phyloP scores from a whole-genome alignment of 2,888 invertebrate genomes.

The Chymomyza procnemis region DNA sequence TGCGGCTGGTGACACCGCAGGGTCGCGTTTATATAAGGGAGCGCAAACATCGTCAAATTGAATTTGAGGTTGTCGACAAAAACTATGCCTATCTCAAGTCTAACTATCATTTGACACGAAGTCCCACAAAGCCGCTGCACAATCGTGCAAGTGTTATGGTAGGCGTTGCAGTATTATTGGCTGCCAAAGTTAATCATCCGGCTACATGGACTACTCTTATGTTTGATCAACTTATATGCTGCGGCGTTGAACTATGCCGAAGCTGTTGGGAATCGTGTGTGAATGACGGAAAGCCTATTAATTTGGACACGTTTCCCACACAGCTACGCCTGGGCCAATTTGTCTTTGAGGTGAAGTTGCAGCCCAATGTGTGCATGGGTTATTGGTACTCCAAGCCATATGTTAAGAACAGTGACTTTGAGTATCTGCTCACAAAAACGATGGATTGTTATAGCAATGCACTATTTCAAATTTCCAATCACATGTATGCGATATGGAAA shows the following conservation, averaged over 20 bases:
- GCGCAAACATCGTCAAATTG: constrained; percentile 40
- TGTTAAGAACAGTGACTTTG: constrained; percentile 34
- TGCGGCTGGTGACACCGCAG: constrained; percentile 63
- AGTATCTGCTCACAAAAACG: constrained; percentile 44
- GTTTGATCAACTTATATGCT: constrained; percentile 71
- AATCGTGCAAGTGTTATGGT: constrained; percentile 69
- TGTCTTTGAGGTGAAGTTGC: constrained; percentile 49
- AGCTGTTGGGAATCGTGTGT: constrained; percentile 58
- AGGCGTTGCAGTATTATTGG: constrained; percentile 62
- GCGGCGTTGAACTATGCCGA: constrained; percentile 69
- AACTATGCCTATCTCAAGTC: constrained; percentile 72
- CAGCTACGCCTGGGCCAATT: constrained; percentile 72
- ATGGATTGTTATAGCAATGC: constrained; percentile 49
- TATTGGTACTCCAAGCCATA: constrained; percentile 63
- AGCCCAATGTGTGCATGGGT: constrained; percentile 42
- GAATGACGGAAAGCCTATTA: constrained; percentile 39
- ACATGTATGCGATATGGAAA: constrained; percentile 72
- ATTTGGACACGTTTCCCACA: constrained; percentile 68
- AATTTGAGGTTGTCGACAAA: constrained; percentile 64
- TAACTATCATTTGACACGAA: constrained; percentile 63
- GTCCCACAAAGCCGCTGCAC: constrained; percentile 51
- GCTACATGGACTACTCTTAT: constrained; percentile 71
- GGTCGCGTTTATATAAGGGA: constrained; percentile 57
- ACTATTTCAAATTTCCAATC: constrained; percentile 71
- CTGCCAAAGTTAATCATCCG: constrained; percentile 74